These are phyloP conservation scores for Pampusana beccarii DNA, from an alignment of 2,113 vertebrate genomes.

Conservation along the genomic window DNA sequence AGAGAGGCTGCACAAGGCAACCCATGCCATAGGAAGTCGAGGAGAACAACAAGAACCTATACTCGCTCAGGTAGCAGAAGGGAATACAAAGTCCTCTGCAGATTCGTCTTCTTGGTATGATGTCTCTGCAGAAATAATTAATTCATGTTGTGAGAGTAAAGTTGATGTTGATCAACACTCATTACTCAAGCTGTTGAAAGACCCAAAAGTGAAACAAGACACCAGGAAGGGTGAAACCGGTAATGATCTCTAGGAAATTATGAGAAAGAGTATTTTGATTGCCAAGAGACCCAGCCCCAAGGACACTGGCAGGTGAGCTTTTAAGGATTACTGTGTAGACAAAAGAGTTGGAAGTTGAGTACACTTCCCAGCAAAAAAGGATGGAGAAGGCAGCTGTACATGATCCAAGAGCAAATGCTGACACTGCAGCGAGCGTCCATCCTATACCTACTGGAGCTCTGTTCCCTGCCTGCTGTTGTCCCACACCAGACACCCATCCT, in stretches of 20 bases:
- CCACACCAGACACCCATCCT: neutral
- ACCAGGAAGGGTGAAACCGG: neutral
- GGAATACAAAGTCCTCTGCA: neutral
- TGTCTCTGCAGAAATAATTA: slow-evolving; percentile 35
- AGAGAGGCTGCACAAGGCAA: neutral
- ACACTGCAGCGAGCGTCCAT: neutral
- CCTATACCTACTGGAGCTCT: fast-evolving
- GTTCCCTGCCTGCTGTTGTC: neutral
- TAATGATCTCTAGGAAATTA: slow-evolving; percentile 37
- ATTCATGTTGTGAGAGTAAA: slow-evolving; percentile 10
- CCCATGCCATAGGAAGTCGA: neutral
- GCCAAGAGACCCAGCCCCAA: neutral
- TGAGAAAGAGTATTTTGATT: neutral
- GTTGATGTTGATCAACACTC: neutral
- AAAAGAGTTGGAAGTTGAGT: neutral
- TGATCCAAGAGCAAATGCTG: neutral
- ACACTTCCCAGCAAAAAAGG: neutral
- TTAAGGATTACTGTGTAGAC: neutral
- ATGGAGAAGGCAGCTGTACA: neutral
- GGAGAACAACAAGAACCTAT: neutral
- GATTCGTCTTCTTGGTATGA: slow-evolving; percentile 19
- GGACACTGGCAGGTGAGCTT: neutral
- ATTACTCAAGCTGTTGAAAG: slow-evolving; percentile 42
- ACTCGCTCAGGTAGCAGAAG: neutral
- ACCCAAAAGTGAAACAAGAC: slow-evolving; percentile 22